These are phyloP conservation scores for Eupithecia exiguata DNA, from an alignment of 2,888 invertebrate species.

Conservation along the genomic window DNA sequence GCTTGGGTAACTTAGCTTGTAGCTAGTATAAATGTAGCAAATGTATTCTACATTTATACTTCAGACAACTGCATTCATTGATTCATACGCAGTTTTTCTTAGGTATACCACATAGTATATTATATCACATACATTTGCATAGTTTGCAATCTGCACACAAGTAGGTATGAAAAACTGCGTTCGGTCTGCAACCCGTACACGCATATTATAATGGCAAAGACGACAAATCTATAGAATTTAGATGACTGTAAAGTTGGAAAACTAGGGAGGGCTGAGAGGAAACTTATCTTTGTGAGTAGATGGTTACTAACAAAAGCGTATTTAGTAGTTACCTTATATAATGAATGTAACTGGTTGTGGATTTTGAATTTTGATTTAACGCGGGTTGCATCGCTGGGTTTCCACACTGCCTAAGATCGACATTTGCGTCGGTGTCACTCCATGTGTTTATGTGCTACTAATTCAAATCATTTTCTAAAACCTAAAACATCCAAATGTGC, in stretches of 20 bases:
- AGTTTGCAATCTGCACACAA: too few relatives aligned
- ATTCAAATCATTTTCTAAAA: not conserved
- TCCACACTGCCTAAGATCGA: not conserved
- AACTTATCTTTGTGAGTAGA: not conserved
- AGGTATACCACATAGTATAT: too few relatives aligned
- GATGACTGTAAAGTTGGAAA: not conserved
- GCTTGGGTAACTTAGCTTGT: too few relatives aligned
- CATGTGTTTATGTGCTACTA: not conserved
- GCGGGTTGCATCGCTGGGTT: not conserved
- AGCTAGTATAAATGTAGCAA: too few relatives aligned
- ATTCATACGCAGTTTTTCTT: too few relatives aligned
- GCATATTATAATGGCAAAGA: too few relatives aligned
- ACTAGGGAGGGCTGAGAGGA: not conserved
- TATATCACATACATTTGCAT: too few relatives aligned
- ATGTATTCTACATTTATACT: too few relatives aligned
- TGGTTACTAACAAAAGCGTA: not conserved
- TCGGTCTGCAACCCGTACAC: too few relatives aligned
- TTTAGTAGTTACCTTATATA: not conserved
- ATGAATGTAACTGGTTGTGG: slow-evolving; percentile 37
- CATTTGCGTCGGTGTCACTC: not conserved
- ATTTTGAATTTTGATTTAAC: slow-evolving; percentile 3
- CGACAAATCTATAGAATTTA: not conserved
- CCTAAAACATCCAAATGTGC: not conserved
- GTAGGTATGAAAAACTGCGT: too few relatives aligned
- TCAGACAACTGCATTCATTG: too few relatives aligned